These are phyloP conservation scores for Heterotilapia buettikoferi DNA, from an alignment of 2,113 vertebrate genomes.

Conservation along the genomic window DNA sequence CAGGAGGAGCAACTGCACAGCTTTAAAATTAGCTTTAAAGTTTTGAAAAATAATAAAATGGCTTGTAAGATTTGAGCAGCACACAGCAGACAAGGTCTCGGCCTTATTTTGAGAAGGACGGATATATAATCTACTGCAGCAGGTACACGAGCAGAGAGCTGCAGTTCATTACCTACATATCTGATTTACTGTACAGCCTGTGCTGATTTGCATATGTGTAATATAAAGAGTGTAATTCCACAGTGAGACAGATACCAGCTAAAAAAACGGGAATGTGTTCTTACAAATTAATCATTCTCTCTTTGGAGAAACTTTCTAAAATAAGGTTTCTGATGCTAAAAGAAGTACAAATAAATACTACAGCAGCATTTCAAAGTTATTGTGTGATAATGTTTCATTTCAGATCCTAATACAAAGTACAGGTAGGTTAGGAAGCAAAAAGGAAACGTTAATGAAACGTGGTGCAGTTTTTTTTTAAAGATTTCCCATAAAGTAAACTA, in stretches of 20 bases:
- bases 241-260: neutral
- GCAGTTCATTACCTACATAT: neutral
- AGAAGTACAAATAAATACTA: fast-evolving
- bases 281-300: neutral
- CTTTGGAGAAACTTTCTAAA: neutral
- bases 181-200: neutral
- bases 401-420: neutral
- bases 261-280: neutral
- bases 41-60: neutral
- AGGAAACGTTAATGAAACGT: neutral
- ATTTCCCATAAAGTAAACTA: fast-evolving
- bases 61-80: neutral
- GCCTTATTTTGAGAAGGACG: neutral
- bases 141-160: neutral
- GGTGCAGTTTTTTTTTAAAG: neutral
- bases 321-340: neutral
- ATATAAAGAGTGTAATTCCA: neutral
- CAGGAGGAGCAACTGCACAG: neutral
- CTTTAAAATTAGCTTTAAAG: neutral
- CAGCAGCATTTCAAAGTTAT: neutral
- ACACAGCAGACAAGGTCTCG: neutral
- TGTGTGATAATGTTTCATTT: neutral
- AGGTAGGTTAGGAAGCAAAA: fast-evolving
- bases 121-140: conserved; percentile 13
- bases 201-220: neutral